Evolutionary conservation across 2,888 invertebrate species (phyloP).

Genomic region (Lithophane socia): DNA sequence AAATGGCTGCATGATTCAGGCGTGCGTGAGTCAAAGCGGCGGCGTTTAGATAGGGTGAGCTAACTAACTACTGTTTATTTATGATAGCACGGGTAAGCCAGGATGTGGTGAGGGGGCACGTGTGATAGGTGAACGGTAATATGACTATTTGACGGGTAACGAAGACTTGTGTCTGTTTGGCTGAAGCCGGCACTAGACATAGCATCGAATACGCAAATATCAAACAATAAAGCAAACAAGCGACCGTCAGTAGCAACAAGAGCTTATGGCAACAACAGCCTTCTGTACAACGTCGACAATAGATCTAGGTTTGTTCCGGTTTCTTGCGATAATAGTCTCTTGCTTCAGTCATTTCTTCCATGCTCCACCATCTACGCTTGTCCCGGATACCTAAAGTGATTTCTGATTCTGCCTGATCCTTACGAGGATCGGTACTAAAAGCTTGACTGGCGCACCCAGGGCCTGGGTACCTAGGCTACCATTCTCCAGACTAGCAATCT

Average conservation of each 20-base stretch:
- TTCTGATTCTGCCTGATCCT: too few relatives aligned
- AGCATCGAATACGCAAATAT: background rate
- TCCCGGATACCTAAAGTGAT: background rate
- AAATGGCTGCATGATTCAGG: slow-evolving; percentile 74
- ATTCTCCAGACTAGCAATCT: background rate
- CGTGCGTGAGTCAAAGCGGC: slow-evolving; percentile 74
- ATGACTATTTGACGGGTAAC: slow-evolving; percentile 7
- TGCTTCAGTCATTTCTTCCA: background rate
- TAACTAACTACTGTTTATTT: slow-evolving; percentile 82
- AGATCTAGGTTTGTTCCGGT: background rate
- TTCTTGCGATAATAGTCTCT: background rate
- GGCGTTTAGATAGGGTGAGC: slow-evolving; percentile 74
- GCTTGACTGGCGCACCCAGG: too few relatives aligned
- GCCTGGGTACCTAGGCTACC: too few relatives aligned
- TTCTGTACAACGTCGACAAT: too few relatives aligned
- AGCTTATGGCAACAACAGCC: background rate
- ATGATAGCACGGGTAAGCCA: slow-evolving; percentile 66
- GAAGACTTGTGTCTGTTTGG: background rate
- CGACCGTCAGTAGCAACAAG: background rate
- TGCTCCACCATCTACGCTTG: too few relatives aligned
- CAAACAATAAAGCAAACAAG: background rate
- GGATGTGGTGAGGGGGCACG: slow-evolving; percentile 51
- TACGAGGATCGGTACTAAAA: background rate
- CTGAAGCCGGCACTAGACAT: background rate
- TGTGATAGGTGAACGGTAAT: slow-evolving; percentile 2